Evolutionary conservation across 2,113 vertebrate genomes (phyloP), one percentile per base, ranked within the genome.

Genomic region (Galbula dea): DNA sequence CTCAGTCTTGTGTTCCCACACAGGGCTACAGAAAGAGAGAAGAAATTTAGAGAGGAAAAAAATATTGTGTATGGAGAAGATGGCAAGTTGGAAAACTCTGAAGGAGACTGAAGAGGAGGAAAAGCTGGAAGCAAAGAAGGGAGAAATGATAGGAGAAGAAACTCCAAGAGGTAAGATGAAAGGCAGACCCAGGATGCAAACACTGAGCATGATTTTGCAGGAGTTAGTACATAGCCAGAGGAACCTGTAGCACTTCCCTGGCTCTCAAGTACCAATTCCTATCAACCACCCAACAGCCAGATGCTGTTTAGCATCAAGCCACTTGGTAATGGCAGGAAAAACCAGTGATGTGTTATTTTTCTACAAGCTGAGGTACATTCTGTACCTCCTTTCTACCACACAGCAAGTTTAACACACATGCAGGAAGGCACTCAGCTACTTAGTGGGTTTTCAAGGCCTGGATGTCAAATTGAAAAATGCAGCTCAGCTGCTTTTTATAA

Each of bases 401-500:
- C 34, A 37, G 4, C 0, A 4, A 29, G 26, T 66, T 21, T 32
- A 83, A 49, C 75, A 39, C 4, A 8, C 36, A 2, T 1, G 6
- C 80, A 15, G 1, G 1, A 22, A 58, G 14, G 32, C 55, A 7
- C 11, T 51, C 83, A 27, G 51, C 49, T 86, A 49, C 87, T 89
- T 65, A 69, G 65, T 93, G 96, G 94, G 80, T 95, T 96, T 95
- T 83, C 92, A 93, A 96, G 83, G 73, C 86, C 89, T 94, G 83
- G 34, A 62, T 59, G 93, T 91, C 83, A 97, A 96, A 96, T 12
- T 95, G 90, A 80, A 89, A 85, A 89, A 69, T 83, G 84, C 89
- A 83, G 73, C 86, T 92, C 89, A 92, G 83, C 94, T 97, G 96
- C 92, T 94, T 97, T 96, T 96, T 96, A 49, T 89, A 87, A 83